Conservation (phyloP, 2,113 vertebrate species). For the Aramus guarauna region DNA sequence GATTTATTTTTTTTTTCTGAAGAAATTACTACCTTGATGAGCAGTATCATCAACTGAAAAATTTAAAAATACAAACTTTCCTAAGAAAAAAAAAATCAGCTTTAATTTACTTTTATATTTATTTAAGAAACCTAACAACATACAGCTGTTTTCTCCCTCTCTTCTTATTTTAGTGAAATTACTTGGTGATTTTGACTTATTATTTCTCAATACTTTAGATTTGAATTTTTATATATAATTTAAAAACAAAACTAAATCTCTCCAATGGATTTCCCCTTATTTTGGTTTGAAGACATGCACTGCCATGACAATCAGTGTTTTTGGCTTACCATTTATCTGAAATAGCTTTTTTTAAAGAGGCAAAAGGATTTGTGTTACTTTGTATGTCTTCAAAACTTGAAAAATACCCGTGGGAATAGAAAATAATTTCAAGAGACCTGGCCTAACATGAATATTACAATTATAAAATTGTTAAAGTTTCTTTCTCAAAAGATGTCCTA, state of each 20-base stretch:
- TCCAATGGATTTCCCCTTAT: not conserved
- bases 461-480: not conserved
- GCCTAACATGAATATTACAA: not conserved
- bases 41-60: not conserved
- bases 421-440: not conserved
- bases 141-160: not conserved
- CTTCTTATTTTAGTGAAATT: not conserved
- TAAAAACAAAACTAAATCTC: not conserved
- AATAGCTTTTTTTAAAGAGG: not conserved
- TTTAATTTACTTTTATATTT: not conserved
- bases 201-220: not conserved
- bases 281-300: not conserved
- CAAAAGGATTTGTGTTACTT: not conserved
- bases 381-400: not conserved
- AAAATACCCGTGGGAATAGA: not conserved
- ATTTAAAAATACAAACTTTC: not conserved
- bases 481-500: not conserved
- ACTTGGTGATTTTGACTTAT: not conserved
- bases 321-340: not conserved
- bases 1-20: not conserved
- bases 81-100: not conserved
- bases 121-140: not conserved
- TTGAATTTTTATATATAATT: not conserved
- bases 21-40: not conserved
- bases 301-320: not conserved